A percentile compares a stretch with the other conserved stretches of the same genome.
Evolutionary conservation across 2,888 invertebrate genomes (phyloP).

Genomic region (Limnephilus marmoratus): DNA sequence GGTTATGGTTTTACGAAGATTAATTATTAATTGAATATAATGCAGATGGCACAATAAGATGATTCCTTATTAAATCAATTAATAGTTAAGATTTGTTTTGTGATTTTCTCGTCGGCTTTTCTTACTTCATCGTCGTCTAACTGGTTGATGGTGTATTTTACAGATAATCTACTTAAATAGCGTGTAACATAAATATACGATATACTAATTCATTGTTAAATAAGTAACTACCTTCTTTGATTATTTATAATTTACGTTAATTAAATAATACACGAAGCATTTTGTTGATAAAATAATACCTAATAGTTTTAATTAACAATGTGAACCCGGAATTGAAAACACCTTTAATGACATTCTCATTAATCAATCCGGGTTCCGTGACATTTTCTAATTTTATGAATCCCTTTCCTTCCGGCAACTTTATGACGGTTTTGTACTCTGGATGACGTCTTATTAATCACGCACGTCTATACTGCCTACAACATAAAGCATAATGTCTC

Average conservation of each 20-base stretch:
- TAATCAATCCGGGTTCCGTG: slow-evolving; percentile 51
- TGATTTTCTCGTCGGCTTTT: too few species aligned
- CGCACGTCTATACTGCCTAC: not conserved
- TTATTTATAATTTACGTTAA: not conserved
- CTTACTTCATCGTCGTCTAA: too few species aligned
- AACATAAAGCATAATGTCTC: not conserved
- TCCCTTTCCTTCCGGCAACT: slow-evolving; percentile 38
- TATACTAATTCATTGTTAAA: too few species aligned
- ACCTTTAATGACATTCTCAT: slow-evolving; percentile 39
- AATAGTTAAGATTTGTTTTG: too few species aligned
- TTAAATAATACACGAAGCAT: not conserved
- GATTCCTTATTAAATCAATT: too few species aligned
- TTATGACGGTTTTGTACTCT: not conserved
- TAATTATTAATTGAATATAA: too few species aligned
- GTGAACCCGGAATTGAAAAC: not conserved
- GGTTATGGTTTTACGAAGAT: too few species aligned
- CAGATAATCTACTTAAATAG: too few species aligned
- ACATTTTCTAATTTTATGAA: slow-evolving; percentile 49
- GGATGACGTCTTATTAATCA: not conserved
- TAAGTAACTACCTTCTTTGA: not conserved
- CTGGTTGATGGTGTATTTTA: too few species aligned
- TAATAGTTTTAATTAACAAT: not conserved
- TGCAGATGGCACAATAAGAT: too few species aligned
- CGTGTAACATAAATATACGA: too few species aligned
- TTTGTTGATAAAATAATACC: not conserved